Base-by-base conservation (phyloP, 30 jellyfish, hydroid and myxozoan genomes). In the Clytia hemisphaerica region DNA sequence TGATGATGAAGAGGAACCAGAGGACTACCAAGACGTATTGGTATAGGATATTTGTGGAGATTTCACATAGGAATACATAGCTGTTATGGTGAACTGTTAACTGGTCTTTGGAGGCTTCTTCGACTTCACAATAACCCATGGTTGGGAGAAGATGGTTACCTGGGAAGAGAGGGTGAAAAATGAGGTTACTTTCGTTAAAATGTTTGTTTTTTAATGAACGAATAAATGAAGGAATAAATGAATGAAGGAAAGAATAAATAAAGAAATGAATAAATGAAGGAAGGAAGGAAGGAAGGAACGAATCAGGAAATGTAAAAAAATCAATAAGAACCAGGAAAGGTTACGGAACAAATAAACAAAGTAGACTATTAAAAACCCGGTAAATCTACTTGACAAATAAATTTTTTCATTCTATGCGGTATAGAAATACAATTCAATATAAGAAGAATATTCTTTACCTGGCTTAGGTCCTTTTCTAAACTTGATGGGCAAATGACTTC, bases 91-190 rank as follows among this genome's bases (percentile, higher is more conserved):
- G 19, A 29, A 31, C 15, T 0, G 36, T n/a, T 3, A 27, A 45
- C 24, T 27, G n/a, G 0, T 49, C 81, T 19, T n/a, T 18, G 21
- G 58, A 45, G 24, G 81, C 81, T 69, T 69, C 81, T 25, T 44
- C 25, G 26, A 69, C 49, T 27, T 69, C 81, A 50, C 81, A 69
- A 0, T 45, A 69, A 0, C 81, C 81, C 81, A 69, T 69, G 31
- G 81, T 45, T 14, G 81, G 81, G 9, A 69, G 32, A n/a, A 69
- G 33, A 9, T 45, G 54, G 32, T 69, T 53, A 5, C 81, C 81
- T 69, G 35, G 36, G 36, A 42, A 60, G 15, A 60, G n/a, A n/a
- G n/a, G n/a, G n/a, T n/a, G n/a, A n/a, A n/a, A n/a, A n/a, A n/a
- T n/a, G n/a, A 51, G 10, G 24, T 0, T 42, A 12, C 0, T 42